Percentiles rank a stretch among this genome's conserved stretches.
Conservation (phyloP, 2,113 vertebrate genomes). For the Psettodes erumei region DNA sequence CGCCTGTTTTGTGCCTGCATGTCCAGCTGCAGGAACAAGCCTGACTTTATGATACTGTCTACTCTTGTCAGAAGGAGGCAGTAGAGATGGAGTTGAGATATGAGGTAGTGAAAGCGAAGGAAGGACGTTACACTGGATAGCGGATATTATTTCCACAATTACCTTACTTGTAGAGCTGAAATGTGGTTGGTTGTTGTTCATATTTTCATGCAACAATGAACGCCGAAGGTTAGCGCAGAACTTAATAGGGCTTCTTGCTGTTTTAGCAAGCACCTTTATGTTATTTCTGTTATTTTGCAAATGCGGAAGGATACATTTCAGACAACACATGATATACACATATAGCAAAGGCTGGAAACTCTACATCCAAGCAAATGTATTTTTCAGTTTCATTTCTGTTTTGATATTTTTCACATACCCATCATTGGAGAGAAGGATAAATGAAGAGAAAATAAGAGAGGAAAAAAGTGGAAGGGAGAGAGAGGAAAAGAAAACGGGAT, state of each 20-base stretch:
- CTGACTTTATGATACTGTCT: conserved; percentile 52
- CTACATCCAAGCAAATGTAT: background rate
- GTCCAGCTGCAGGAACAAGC: conserved; percentile 40
- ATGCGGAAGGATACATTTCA: background rate
- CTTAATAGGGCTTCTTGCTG: too few relatives aligned
- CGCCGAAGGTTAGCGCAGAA: too few relatives aligned
- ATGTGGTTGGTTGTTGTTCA: too few relatives aligned
- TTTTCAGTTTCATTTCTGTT: conserved; percentile 6
- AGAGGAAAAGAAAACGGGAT: background rate
- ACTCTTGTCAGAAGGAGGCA: conserved; percentile 48
- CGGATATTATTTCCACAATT: background rate
- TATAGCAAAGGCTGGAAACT: background rate
- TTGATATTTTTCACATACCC: conserved; percentile 7
- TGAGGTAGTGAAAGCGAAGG: background rate
- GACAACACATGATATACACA: too few relatives aligned
- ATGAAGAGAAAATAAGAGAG: background rate
- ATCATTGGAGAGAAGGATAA: background rate
- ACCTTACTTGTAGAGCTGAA: background rate
- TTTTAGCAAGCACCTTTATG: too few relatives aligned
- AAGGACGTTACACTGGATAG: too few relatives aligned
- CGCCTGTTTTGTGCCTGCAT: conserved; percentile 37
- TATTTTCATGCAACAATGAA: background rate
- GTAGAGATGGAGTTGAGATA: background rate
- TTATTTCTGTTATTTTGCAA: conserved; percentile 5
- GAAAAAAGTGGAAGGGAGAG: background rate